phyloP scores from a whole-genome alignment of 2,113 vertebrate genomes.

The Periophthalmus modestus region DNA sequence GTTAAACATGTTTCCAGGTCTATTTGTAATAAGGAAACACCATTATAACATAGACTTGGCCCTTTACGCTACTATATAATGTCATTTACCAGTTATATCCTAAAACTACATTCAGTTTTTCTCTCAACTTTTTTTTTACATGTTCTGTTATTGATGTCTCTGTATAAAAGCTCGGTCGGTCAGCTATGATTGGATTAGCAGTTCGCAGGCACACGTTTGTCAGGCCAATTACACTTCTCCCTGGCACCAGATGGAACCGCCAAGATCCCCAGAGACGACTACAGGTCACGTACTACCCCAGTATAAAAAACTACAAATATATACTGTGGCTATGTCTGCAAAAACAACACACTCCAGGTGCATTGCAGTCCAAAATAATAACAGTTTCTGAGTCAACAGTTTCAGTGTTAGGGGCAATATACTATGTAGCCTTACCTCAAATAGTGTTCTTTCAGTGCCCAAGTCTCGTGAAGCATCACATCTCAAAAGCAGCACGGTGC shows the following conservation, averaged over 20 bases:
- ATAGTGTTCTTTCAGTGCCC: constrained; percentile 52
- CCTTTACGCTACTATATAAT: background rate
- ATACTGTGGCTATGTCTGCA: constrained; percentile 45
- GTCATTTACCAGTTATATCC: background rate
- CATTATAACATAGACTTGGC: too few species aligned
- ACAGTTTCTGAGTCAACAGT: constrained; percentile 47
- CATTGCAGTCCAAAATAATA: constrained; percentile 72
- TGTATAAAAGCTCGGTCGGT: constrained; percentile 40
- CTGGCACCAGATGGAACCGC: constrained; percentile 67
- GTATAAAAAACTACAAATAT: constrained; percentile 42
- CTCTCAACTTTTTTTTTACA: background rate
- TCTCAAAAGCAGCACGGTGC: constrained; percentile 65
- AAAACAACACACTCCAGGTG: constrained; percentile 61
- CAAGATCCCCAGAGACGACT: constrained; percentile 51
- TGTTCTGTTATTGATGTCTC: background rate
- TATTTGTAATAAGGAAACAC: too few species aligned
- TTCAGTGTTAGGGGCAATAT: constrained; percentile 13
- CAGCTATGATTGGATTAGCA: constrained; percentile 67
- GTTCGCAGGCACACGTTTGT: constrained; percentile 64
- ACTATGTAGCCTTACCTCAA: constrained; percentile 56
- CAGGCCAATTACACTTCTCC: constrained; percentile 67
- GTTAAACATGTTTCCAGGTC: too few species aligned
- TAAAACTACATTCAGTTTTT: background rate
- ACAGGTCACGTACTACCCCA: constrained; percentile 47
- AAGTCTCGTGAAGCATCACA: constrained; percentile 70